Conservation (phyloP, 1,140 invertebrate genomes). For the Heliconius himera region DNA sequence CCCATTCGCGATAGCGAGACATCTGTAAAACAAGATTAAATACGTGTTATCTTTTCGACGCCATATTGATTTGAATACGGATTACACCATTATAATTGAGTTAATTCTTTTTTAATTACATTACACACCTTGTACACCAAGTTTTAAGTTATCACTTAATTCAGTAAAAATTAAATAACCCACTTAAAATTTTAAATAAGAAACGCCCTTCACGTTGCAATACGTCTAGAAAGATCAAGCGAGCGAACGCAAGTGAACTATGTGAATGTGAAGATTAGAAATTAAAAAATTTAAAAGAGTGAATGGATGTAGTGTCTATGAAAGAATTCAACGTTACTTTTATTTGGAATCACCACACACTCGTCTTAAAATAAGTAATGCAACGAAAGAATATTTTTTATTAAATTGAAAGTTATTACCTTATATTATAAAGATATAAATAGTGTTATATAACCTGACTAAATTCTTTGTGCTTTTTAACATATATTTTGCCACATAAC, state of each 20-base stretch:
- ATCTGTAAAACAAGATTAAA: slow-evolving; percentile 56
- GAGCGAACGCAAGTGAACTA: neutral
- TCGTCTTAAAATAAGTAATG: neutral
- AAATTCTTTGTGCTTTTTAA: too few relatives aligned
- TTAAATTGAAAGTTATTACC: too few relatives aligned
- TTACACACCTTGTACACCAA: neutral
- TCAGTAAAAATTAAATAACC: neutral
- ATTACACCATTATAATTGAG: neutral
- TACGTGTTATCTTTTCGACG: slow-evolving; percentile 36
- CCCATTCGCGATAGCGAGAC: slow-evolving; percentile 92
- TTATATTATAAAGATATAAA: too few relatives aligned
- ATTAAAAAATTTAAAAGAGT: neutral
- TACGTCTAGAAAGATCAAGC: slow-evolving; percentile 5
- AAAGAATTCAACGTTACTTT: neutral
- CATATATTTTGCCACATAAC: too few relatives aligned
- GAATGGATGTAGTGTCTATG: neutral
- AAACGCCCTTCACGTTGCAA: neutral
- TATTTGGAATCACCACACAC: neutral
- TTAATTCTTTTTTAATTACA: neutral
- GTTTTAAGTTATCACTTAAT: neutral
- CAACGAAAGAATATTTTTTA: too few relatives aligned
- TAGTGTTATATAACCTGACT: too few relatives aligned
- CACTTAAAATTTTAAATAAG: neutral
- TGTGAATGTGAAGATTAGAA: neutral
- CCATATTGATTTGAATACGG: slow-evolving; percentile 40